phyloP scores from a whole-genome alignment of 2,113 vertebrate species.

The Anolis sagrei region DNA sequence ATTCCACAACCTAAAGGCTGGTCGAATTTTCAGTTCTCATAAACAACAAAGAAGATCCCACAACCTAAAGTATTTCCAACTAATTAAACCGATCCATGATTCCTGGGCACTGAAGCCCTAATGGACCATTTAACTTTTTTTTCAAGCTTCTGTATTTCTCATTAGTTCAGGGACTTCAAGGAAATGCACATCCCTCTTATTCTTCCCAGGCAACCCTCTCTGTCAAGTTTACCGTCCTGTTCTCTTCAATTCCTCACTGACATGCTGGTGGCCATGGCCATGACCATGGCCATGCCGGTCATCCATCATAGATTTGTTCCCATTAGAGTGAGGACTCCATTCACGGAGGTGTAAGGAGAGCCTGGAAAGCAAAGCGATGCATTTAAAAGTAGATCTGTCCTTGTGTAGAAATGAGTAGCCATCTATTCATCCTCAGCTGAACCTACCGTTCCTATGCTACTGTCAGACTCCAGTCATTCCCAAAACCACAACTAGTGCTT shows the following conservation, averaged over 20 bases:
- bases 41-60: no score
- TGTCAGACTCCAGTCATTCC: not conserved
- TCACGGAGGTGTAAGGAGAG: not conserved
- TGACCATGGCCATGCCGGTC: conserved; percentile 28
- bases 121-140: not conserved
- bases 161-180: not conserved
- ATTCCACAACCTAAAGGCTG: no score
- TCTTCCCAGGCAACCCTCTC: not conserved
- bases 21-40: no score
- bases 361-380: conserved; percentile 54
- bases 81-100: not conserved
- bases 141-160: not conserved
- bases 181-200: not conserved
- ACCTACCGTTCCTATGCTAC: not conserved
- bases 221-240: conserved; percentile 74
- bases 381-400: not conserved
- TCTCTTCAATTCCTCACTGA: conserved; percentile 71
- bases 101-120: no score
- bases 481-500: not conserved
- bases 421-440: not conserved
- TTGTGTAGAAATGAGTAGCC: not conserved
- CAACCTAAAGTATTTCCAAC: no score
- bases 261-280: rapidly evolving
- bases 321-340: not conserved
- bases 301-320: not conserved